A percentile compares a stretch with the other conserved stretches of the same genome.
phyloP scores from a whole-genome alignment of 2,113 vertebrate species.

The Myiopsitta monachus region DNA sequence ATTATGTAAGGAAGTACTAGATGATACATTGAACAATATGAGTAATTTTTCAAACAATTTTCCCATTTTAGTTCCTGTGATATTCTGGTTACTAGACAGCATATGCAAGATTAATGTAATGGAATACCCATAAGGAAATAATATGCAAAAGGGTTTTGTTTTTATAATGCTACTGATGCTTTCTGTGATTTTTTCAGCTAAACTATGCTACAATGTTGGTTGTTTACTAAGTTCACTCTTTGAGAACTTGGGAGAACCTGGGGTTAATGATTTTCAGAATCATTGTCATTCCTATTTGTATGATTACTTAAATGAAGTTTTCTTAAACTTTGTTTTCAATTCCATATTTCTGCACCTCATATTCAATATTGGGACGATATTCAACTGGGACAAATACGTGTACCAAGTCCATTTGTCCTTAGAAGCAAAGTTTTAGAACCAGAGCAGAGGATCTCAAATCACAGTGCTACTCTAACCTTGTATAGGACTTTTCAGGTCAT shows the following conservation, averaged over 20 bases:
- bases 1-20: not conserved
- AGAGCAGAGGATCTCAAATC: not conserved
- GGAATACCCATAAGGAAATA: not conserved
- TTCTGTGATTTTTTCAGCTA: not conserved
- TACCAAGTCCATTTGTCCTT: not conserved
- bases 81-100: not conserved
- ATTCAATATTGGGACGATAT: not conserved
- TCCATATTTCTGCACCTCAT: not conserved
- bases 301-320: not conserved
- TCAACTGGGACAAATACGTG: not conserved
- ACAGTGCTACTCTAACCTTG: not conserved
- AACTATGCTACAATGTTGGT: not conserved
- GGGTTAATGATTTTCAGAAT: not conserved
- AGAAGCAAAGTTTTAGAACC: not conserved
- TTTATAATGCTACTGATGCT: not conserved
- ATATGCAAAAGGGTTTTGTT: not conserved
- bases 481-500: not conserved
- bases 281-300: not conserved
- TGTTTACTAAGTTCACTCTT: not conserved
- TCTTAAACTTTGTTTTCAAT: not conserved
- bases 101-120: not conserved
- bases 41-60: not conserved
- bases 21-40: not conserved
- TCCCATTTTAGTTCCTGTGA: not conserved
- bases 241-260: not conserved